Evolutionary conservation across 2,888 invertebrate genomes (phyloP).

Genomic region (Sericinus montela): DNA sequence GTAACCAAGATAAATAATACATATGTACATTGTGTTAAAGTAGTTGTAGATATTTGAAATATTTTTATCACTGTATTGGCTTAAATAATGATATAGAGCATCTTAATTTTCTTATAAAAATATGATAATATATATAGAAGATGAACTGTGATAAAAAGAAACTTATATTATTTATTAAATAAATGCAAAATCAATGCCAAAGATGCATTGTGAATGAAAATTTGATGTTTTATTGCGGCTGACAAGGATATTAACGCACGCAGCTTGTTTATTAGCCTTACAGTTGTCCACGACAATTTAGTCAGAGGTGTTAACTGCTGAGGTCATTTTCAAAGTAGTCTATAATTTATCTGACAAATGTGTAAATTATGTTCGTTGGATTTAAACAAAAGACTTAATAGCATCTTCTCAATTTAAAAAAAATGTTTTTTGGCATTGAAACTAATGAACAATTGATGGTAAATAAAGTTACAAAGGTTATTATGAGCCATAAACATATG

Average conservation of each 20-base stretch:
- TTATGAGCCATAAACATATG: too few species aligned
- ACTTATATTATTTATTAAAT: slow-evolving; percentile 50
- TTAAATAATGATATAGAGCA: slow-evolving; percentile 40
- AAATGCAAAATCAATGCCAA: slow-evolving; percentile 74
- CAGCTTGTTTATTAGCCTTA: slow-evolving; percentile 41
- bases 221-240: slow-evolving; percentile 26
- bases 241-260: slow-evolving; percentile 24
- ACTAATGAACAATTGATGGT: too few species aligned
- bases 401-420: neutral
- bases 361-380: slow-evolving; percentile 10
- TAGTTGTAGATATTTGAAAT: neutral
- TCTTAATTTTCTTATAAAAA: slow-evolving; percentile 35
- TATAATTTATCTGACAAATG: slow-evolving; percentile 32
- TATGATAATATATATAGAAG: slow-evolving; percentile 57
- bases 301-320: slow-evolving; percentile 45
- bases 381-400: slow-evolving; percentile 7
- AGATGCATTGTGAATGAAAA: slow-evolving; percentile 65
- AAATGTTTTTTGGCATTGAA: neutral
- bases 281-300: slow-evolving; percentile 29
- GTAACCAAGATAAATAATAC: slow-evolving; percentile 23
- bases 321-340: slow-evolving; percentile 50
- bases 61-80: too few species aligned
- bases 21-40: neutral
- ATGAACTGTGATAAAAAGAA: slow-evolving; percentile 75
- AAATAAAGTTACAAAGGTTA: too few species aligned